Base-by-base conservation (phyloP, 2,888 invertebrate species). In the Eurytoma adleriae region DNA sequence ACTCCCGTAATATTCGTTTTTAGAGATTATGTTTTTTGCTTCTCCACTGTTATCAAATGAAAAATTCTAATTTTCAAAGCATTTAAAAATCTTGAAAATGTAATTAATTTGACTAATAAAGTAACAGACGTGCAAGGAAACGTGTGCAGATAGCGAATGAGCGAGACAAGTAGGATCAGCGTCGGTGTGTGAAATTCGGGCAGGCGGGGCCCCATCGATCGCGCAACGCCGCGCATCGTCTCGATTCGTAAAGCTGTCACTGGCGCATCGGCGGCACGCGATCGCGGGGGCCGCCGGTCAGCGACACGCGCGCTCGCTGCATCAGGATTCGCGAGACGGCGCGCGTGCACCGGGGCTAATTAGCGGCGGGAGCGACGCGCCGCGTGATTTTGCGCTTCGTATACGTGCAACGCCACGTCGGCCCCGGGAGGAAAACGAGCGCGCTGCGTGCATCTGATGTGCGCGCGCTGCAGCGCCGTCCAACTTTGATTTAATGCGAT, bases 401-500 rank as follows among this genome's bases (percentile, higher is more conserved):
- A 40, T 4, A 7, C 40, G 7, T 7, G 40, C 40, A 0, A 68
- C 78, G 83, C 84, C 79, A 81, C 83, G 81, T 79, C 82, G 82
- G 83, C 82, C n/a, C 24, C 54, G 52, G 5, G 56, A 16, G 52
- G 52, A 72, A 30, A 40, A 48, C 3, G 66, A 54, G 20, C 14
- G 54, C n/a, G 30, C 52, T 18, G 83, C 83, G 83, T 87, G 87
- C 86, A 85, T 86, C 85, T 86, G 88, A 88, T 87, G 86, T 86
- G 86, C 85, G 85, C 85, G 85, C 82, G 84, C 85, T 84, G n/a
- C n/a, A n/a, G 40, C 40, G 84, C 84, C 84, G 83, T 86, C 82
- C 85, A 84, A 85, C 86, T 87, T 88, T 87, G 88, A 87, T 87
- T 87, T 87, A 88, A 87, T 87, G 85, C 40, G 40, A 40, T 40